Evolutionary conservation across 2,113 vertebrate species (phyloP), one percentile per base, ranked within the genome.

Genomic region (Orycteropus afer): DNA sequence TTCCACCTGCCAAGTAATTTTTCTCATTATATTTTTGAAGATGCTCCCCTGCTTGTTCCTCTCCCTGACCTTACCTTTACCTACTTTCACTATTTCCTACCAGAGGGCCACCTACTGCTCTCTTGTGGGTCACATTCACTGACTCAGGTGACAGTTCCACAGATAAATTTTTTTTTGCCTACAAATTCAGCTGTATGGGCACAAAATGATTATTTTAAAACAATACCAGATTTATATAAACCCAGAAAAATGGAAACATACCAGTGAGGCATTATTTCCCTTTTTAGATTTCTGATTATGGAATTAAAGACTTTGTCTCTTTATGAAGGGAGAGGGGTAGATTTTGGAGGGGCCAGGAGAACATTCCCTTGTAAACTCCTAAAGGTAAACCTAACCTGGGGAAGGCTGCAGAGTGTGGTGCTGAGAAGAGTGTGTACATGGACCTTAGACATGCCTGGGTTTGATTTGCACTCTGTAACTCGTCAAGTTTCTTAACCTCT

Each of bases 1-100:
- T 90, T 89, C 51, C 40, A 40, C 57, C n/a, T 89, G 47, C 47
- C 59, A 37, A 51, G 59, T 86, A 47, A 80, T 95, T 96, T 63
- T 92, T 57, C 49, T 87, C 45, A 29, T 74, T 61, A 5, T 9
- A 2, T 79, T 45, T 91, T 73, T 40, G 73, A 40, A 87, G 79
- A n/a, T 67, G 32, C 12, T 47, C 5, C 15, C 57, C 29, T 84
- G 27, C 20, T 23, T 63, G 47, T 57, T 80, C 12, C 61, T 42
- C 57, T 29, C 18, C 1, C 9, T 3, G 37, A 2, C 4, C 12
- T 18, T 17, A n/a, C 32, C 73, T 47, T 89, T 53, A 45, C 11
- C 80, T 83, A 2, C 8, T 82, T 34, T 74, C 3, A 0, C 45
- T 34, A 0, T 55, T 90, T 80, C 59, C 37, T 51, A 2, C 22